Base-by-base conservation (phyloP, 2,797 vertebrate species). In the Lagocephalus sceleratus region DNA sequence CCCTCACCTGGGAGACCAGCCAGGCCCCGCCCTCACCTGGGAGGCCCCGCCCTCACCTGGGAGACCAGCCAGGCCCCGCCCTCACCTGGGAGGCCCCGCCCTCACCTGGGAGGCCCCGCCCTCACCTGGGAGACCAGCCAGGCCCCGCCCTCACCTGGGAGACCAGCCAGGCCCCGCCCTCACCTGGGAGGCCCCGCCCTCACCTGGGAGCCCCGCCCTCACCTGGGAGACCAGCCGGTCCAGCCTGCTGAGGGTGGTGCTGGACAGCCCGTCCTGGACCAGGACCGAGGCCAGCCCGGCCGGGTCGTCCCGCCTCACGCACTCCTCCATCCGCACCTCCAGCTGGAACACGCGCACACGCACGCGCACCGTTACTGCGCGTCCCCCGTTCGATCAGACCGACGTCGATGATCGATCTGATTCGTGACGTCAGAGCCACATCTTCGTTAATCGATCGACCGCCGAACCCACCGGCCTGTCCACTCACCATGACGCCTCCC, bases 191-290 rank as follows among this genome's bases (percentile, higher is more conserved):
- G 5, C 6, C 8, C n/a, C 5, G 11, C 1, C 7, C 8, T 22
- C 41, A 6, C 16, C n/a, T n/a, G n/a, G n/a, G n/a, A 16, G 5
- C 9, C 1, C 2, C 3, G 8, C 7, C 1, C 17, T 73, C 74
- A 87, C 85, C 83, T 73, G 76, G 51, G 60, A 69, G 26, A 82
- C 73, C 26, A 78, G 21, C 29, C 60, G 60, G 62, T 78, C 61
- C 51, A 87, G 55, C n/a, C 54, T 57, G 58, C 5, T 53, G 11
- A 84, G 47, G 2, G 60, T 58, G 40, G 8, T 19, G 14, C 12
- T 14, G 25, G 26, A 66, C 17, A 83, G 64, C 16, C 78, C 77
- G 38, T 83, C 83, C 3, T 29, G 3, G 1, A 14, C 54, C 0
- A 86, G 54, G 3, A 73, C 15, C 2, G 51, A 60, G 0, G 56